Conservation (phyloP, 64 coral and sea anemone genomes). For the Stichodactyla mertensii region DNA sequence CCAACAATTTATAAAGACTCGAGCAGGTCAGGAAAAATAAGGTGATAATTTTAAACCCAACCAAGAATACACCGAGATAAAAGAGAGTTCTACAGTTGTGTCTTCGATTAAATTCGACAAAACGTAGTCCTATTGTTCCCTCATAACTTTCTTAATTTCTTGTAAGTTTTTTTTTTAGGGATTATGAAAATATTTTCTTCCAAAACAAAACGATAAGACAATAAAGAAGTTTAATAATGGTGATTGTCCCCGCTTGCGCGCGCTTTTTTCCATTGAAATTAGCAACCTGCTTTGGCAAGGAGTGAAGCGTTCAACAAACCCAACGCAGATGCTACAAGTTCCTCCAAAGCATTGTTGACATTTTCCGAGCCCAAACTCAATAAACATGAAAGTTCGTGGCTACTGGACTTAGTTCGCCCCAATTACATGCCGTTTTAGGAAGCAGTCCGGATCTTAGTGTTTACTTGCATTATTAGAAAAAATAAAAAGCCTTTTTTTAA, state of each 20-base stretch:
- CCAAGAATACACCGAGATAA: not conserved
- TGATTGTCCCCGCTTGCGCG: not conserved
- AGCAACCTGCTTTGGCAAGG: not conserved
- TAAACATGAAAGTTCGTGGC: not conserved
- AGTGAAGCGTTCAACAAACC: not conserved
- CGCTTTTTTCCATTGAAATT: not conserved
- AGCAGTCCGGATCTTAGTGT: not conserved
- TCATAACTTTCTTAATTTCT: not conserved
- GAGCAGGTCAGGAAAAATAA: not conserved
- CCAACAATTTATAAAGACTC: not conserved
- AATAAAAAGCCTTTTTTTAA: not conserved
- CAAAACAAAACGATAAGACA: not conserved
- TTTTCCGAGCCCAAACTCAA: not conserved
- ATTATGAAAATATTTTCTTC: conserved; percentile 6
- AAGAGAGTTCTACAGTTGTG: not conserved
- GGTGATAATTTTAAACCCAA: not conserved
- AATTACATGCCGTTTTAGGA: not conserved
- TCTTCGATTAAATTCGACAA: not conserved
- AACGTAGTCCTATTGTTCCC: not conserved
- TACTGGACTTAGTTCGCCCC: not conserved
- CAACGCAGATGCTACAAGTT: not conserved
- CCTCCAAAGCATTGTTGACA: not conserved
- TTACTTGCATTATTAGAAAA: not conserved
- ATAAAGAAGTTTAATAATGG: not conserved
- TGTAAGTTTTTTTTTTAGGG: not conserved